Conservation (phyloP, 2,888 invertebrate species). For the Thymelicus lineola region DNA sequence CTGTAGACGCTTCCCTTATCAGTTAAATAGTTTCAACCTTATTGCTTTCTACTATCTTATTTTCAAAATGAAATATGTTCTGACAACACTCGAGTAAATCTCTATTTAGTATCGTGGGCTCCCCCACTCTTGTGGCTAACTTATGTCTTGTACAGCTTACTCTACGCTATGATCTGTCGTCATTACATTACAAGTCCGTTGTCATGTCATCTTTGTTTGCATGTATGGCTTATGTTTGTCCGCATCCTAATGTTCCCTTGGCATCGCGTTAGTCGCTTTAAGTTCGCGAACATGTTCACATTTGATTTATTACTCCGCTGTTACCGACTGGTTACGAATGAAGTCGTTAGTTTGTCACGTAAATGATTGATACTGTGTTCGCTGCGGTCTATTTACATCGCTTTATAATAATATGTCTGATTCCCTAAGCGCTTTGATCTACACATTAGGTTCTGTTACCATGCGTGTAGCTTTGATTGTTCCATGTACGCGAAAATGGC, state of each 20-base stretch:
- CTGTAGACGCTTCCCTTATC: too few relatives aligned
- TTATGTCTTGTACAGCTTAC: too few relatives aligned
- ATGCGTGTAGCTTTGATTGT: neutral
- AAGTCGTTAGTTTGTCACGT: slow-evolving; percentile 34
- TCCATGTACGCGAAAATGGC: neutral
- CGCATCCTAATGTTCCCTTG: neutral
- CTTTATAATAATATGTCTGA: slow-evolving; percentile 15
- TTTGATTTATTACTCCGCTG: slow-evolving; percentile 31
- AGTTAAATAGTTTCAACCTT: too few relatives aligned
- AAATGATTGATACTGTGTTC: slow-evolving; percentile 31
- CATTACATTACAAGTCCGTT: too few relatives aligned
- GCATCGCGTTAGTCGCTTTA: neutral
- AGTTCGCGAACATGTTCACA: slow-evolving; percentile 9
- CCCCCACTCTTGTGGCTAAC: too few relatives aligned
- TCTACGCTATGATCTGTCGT: too few relatives aligned
- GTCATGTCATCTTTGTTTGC: neutral
- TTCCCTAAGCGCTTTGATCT: neutral
- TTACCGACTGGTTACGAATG: slow-evolving; percentile 33
- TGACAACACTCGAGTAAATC: too few relatives aligned
- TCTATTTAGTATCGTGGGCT: too few relatives aligned
- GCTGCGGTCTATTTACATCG: slow-evolving; percentile 26
- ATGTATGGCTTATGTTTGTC: neutral
- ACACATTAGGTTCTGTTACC: neutral
- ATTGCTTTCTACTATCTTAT: too few relatives aligned
- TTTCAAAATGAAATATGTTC: too few relatives aligned